Conservation (phyloP, 2,888 invertebrate species). For the Drosophila tanythrix region DNA sequence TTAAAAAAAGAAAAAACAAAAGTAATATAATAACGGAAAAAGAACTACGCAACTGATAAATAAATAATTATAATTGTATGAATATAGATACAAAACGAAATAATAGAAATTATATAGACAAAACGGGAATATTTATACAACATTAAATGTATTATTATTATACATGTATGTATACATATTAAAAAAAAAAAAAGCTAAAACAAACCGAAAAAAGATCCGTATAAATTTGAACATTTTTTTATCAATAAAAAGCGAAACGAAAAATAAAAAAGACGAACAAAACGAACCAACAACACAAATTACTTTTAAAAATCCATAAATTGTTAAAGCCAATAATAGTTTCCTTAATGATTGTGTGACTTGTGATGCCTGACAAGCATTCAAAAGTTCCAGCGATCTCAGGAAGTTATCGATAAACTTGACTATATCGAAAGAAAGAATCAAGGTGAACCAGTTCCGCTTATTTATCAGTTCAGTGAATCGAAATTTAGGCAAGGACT, state of each 20-base stretch:
- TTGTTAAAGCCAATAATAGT: not conserved
- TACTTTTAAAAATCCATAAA: slow-evolving; percentile 6
- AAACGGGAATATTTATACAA: slow-evolving; percentile 74
- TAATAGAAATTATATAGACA: slow-evolving; percentile 76
- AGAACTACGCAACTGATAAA: slow-evolving; percentile 66
- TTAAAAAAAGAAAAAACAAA: slow-evolving; percentile 5
- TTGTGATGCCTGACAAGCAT: not conserved
- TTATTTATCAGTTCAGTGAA: not conserved
- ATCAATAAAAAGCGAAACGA: slow-evolving; percentile 69
- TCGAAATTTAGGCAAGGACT: not conserved
- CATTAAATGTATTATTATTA: slow-evolving; percentile 77
- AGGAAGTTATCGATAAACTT: not conserved
- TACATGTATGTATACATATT: slow-evolving; percentile 68
- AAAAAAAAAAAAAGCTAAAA: slow-evolving; percentile 44
- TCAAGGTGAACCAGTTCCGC: not conserved
- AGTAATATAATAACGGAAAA: slow-evolving; percentile 34
- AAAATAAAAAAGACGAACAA: slow-evolving; percentile 45
- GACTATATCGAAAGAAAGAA: not conserved
- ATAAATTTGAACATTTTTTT: slow-evolving; percentile 80
- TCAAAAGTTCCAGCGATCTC: not conserved
- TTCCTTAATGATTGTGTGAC: not conserved
- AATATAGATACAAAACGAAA: slow-evolving; percentile 62
- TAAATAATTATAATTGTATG: slow-evolving; percentile 51
- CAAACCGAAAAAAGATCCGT: slow-evolving; percentile 42
- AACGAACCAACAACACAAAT: slow-evolving; percentile 30